Base-by-base conservation (phyloP, 2,888 invertebrate species). In the Agriotes lineatus region DNA sequence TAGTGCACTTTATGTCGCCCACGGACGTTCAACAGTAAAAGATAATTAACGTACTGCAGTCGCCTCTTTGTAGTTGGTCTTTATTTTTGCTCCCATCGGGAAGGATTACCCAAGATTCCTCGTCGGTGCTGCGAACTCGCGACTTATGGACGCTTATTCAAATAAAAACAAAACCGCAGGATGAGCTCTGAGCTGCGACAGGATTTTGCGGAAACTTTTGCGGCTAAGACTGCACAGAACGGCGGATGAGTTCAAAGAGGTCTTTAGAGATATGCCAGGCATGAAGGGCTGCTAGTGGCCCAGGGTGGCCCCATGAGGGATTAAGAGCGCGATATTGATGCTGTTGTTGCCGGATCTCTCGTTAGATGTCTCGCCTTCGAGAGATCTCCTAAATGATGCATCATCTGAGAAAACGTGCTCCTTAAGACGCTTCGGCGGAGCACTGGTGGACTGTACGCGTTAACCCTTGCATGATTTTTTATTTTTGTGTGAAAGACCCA, bases 291-390 rank as follows among this genome's bases (percentile, higher is more conserved):
- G 18, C 7, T 20, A 7, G 58, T 44, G 44, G 25, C 44, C 30
- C 33, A 48, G n/a, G 48, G 10, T 33, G 0, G 59, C 19, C 48
- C 59, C 59, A 33, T 44, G 33, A 60, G 59, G 45, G 35, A 60
- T 60, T 60, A 60, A 58, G 19, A 18, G 45, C 59, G 9, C 35
- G 44, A 48, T 60, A 60, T 60, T 60, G 59, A 60, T 60, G 59
- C 44, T 60, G 39, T 33, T 54, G 42, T 33, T 60, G 35, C 19
- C 22, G 45, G 33, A 60, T 60, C 48, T 33, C 59, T 48, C 45
- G 59, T 60, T 42, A 52, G 56, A 19, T 25, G 18, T 2, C 16
- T 25, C 20, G 20, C 19, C 39, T 20, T 37, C 3, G 56, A 60
- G 35, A 45, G 48, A 60, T 60, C 20, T 39, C 58, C 14, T 60